Evolutionary conservation across 2,888 invertebrate species (phyloP), one percentile per base, ranked within the genome.

Genomic region (Seladonia tumulorum): DNA sequence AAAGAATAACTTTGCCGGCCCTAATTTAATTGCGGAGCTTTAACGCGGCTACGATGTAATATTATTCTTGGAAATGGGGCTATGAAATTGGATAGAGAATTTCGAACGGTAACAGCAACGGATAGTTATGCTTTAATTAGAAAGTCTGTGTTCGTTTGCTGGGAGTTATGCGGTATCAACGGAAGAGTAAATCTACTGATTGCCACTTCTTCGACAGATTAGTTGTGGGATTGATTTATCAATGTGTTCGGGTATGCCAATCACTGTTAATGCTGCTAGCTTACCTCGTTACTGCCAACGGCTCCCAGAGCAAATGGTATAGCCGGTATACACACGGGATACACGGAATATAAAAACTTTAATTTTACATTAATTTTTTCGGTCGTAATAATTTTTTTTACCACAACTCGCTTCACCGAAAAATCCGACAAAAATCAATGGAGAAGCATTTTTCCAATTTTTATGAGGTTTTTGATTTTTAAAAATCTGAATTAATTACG

Each of bases 1-100:
- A 82, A 74, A 72, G 82, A 82, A 82, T 75, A 85, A 85, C 82
- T 66, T 72, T 49, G 35, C 10, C n/a, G n/a, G n/a, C 22, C 29
- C 22, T 70, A 29, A 53, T 77, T 74, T 76, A 72, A 80, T 72
- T 14, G 57, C 22, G 39, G 29, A 16, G 29, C 18, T 22, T 57
- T 70, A 71, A 70, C n/a, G 47, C 74, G 60, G n/a, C 70, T n/a
- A 39, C 35, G 16, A 39, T 53, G 29, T 47, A 16, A 68, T 60
- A 47, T 82, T 82, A 74, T 70, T 77, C 42, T 82, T 42, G 73
- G 70, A 73, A 77, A 76, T 45, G 57, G 16, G 39, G 57, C 22
- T 82, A 49, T 25, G 42, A 25, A 49, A 42, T 29, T n/a, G 29
- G 57, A n/a, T 57, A 57, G 74, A 74, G 53, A 82, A 77, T 49